Evolutionary conservation across 2,797 vertebrate genomes (phyloP).

Genomic region (Falco concolor): DNA sequence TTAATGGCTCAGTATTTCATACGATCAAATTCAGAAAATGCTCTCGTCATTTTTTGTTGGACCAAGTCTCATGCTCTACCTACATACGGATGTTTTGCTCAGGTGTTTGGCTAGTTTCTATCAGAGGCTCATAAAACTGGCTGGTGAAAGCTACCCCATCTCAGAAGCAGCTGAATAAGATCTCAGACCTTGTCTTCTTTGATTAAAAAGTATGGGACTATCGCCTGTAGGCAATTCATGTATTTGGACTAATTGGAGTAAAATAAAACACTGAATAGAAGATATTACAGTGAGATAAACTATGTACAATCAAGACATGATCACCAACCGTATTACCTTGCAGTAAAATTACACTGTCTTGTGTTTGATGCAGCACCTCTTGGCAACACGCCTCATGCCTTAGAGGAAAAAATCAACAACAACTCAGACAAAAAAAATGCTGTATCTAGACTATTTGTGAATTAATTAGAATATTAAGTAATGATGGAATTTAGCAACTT

Average conservation of each 20-base stretch:
- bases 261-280: neutral
- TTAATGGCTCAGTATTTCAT: neutral
- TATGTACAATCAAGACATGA: neutral
- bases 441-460: neutral
- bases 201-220: neutral
- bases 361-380: neutral
- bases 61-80: neutral
- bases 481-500: constrained; percentile 15
- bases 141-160: neutral
- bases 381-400: neutral
- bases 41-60: neutral
- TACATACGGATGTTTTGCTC: neutral
- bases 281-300: neutral
- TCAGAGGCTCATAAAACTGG: neutral
- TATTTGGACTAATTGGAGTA: neutral
- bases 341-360: neutral
- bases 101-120: neutral
- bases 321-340: neutral
- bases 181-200: neutral
- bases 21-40: neutral
- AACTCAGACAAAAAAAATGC: neutral
- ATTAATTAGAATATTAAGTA: constrained; percentile 28
- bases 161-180: neutral
- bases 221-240: neutral
- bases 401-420: neutral